phyloP scores from a whole-genome alignment of 2,888 invertebrate species.

The Noctua fimbriata region DNA sequence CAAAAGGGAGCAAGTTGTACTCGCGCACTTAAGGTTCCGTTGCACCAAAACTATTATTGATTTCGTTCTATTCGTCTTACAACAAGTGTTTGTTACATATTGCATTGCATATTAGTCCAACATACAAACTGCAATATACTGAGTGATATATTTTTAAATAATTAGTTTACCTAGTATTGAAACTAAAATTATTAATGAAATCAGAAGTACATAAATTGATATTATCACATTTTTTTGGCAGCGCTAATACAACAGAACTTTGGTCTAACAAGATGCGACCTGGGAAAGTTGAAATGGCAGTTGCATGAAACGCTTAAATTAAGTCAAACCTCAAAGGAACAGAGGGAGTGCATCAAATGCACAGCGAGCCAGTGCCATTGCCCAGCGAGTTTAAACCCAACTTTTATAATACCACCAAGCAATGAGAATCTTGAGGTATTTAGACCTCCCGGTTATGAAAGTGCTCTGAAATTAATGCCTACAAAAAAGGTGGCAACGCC shows the following conservation, averaged over 20 bases:
- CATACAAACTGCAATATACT: not conserved
- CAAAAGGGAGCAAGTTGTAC: not conserved
- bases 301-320: conserved; percentile 32
- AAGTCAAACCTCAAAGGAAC: conserved; percentile 1
- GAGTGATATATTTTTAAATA: not conserved
- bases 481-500: not conserved
- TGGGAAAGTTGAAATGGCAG: conserved; percentile 3
- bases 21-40: not conserved
- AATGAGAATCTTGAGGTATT: too few species aligned
- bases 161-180: not conserved
- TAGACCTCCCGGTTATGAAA: not conserved
- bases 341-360: conserved; percentile 13
- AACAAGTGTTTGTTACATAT: not conserved
- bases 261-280: conserved; percentile 7
- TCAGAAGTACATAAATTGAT: not conserved
- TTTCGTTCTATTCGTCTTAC: not conserved
- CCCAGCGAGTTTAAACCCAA: not conserved
- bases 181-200: not conserved
- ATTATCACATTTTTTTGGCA: conserved; percentile 9
- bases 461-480: conserved; percentile 5
- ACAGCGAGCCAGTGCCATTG: conserved; percentile 17
- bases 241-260: not conserved
- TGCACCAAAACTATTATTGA: not conserved
- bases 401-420: not conserved
- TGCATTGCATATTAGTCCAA: not conserved